Percentiles rank a stretch among this genome's conserved stretches.
Evolutionary conservation across 2,113 vertebrate genomes (phyloP).

Genomic region (Suncus etruscus): DNA sequence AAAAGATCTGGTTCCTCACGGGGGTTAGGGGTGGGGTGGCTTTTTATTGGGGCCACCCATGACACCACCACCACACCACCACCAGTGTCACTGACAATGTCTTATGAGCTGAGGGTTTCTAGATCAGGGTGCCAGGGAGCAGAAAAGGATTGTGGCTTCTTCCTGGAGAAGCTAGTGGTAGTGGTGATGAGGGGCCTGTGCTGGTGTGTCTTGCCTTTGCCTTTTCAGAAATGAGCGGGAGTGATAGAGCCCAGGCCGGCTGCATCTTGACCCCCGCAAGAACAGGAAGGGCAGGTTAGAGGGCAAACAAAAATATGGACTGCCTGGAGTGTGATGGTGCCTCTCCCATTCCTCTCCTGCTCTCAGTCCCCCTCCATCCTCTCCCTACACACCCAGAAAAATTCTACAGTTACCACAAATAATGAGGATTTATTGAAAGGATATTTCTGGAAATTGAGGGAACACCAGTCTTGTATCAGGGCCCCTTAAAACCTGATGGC

Average conservation of each 20-base stretch:
- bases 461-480: not conserved
- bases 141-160: too few species aligned
- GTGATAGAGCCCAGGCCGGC: too few species aligned
- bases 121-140: not conserved
- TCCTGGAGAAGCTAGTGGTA: too few species aligned
- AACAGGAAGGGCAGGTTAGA: too few species aligned
- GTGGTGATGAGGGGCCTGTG: too few species aligned
- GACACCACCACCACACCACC: too few species aligned
- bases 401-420: not conserved
- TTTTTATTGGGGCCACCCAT: not conserved
- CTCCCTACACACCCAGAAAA: too few species aligned
- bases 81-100: too few species aligned
- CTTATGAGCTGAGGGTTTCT: too few species aligned
- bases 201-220: too few species aligned
- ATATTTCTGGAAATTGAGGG: slow-evolving; percentile 34
- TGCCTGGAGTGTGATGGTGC: not conserved
- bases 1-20: not conserved
- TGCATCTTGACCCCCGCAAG: too few species aligned
- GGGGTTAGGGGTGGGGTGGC: not conserved
- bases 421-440: slow-evolving; percentile 10
- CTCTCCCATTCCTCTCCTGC: not conserved
- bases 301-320: not conserved
- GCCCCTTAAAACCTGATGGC: not conserved
- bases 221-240: too few species aligned
- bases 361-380: not conserved